phyloP scores from a whole-genome alignment of 2,113 vertebrate species.

The Microcebus griseorufus region DNA sequence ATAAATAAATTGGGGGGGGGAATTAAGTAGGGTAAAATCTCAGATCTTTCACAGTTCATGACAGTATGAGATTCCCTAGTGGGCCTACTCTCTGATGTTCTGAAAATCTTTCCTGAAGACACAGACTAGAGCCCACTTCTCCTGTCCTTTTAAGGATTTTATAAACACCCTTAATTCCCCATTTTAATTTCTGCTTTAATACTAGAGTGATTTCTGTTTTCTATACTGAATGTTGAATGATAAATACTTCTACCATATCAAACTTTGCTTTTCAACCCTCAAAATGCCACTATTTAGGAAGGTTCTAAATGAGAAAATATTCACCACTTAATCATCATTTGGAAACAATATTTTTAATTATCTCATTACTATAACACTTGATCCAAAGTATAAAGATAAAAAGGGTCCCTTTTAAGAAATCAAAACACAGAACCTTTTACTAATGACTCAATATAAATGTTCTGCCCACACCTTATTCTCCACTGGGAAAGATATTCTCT shows the following conservation, averaged over 20 bases:
- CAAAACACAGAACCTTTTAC: neutral
- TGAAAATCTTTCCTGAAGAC: neutral
- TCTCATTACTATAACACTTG: neutral
- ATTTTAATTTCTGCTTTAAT: neutral
- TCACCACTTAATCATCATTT: neutral
- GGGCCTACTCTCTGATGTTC: neutral
- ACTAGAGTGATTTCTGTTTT: neutral
- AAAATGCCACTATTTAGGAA: neutral
- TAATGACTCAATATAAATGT: neutral
- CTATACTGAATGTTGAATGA: neutral
- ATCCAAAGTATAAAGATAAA: neutral
- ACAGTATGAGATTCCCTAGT: neutral
- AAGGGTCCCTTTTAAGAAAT: neutral
- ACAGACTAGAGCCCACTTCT: neutral
- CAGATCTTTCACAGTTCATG: neutral
- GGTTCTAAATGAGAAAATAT: neutral
- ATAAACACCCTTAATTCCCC: neutral
- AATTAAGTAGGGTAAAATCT: neutral
- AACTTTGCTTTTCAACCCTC: slow-evolving; percentile 9
- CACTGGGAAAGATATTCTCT: neutral
- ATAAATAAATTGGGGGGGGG: too few species aligned
- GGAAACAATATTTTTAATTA: slow-evolving; percentile 21
- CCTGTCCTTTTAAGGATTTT: neutral
- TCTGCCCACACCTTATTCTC: neutral
- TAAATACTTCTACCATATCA: neutral